Conservation (phyloP, 2,888 invertebrate species). For the Tuta absoluta region DNA sequence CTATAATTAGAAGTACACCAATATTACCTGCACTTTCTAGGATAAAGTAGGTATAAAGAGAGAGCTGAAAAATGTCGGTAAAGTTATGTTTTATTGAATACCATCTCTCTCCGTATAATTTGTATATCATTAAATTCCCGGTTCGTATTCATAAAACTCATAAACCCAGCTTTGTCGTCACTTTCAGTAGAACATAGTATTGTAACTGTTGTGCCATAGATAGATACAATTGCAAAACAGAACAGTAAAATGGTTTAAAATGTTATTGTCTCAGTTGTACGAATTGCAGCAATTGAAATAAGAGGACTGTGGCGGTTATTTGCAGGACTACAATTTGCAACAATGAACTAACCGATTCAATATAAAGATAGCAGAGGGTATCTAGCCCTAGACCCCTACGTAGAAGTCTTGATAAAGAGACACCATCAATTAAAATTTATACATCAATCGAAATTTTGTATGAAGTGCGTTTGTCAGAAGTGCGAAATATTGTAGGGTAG, state of each 20-base stretch:
- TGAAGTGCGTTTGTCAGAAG: no score
- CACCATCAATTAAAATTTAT: no score
- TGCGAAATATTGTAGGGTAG: no score
- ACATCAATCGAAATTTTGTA: no score
- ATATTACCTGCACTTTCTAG: no score
- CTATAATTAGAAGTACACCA: no score
- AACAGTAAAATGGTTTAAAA: conserved; percentile 8
- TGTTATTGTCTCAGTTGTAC: background rate
- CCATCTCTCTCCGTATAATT: background rate
- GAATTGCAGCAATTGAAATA: background rate
- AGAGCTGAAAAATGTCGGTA: no score
- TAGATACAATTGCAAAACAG: background rate
- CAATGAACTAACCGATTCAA: background rate
- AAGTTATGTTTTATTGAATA: background rate
- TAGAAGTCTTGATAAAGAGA: no score
- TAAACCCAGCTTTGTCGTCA: conserved; percentile 1
- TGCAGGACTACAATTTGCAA: background rate
- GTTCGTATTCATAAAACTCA: background rate
- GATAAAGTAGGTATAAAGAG: no score
- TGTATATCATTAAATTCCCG: background rate
- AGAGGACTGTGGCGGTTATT: background rate
- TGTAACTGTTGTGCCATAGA: background rate
- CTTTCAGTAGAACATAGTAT: background rate
- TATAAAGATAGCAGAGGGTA: background rate
- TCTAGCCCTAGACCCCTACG: no score